Evolutionary conservation across 2,888 invertebrate genomes (phyloP).

Genomic region (Drosophila fungiperda): DNA sequence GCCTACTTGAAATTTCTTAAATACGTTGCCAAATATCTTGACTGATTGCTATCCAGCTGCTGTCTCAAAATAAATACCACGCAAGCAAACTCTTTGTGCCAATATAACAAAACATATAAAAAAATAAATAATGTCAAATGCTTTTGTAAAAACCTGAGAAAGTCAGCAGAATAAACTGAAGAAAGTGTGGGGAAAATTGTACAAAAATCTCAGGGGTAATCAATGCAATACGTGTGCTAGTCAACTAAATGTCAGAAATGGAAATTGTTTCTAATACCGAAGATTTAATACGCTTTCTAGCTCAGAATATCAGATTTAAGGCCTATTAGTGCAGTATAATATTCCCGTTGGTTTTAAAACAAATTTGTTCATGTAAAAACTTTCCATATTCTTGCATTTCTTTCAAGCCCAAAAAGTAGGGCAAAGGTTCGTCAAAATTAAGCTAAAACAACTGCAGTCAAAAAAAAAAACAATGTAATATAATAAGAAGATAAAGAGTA

Average conservation of each 20-base stretch:
- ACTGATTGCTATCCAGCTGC: neutral
- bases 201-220: conserved; percentile 37
- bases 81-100: conserved; percentile 21
- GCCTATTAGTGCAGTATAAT: neutral
- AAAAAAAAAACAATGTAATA: neutral
- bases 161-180: conserved; percentile 16
- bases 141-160: conserved; percentile 28
- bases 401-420: neutral
- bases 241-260: conserved; percentile 14
- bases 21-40: neutral
- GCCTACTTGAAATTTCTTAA: neutral
- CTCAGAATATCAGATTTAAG: neutral
- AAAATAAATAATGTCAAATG: conserved; percentile 38
- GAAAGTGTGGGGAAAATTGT: conserved; percentile 16
- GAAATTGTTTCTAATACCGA: too few species aligned
- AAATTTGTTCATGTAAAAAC: neutral
- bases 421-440: neutral
- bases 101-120: conserved; percentile 20
- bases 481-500: neutral
- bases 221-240: conserved; percentile 20
- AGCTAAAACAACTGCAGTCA: neutral
- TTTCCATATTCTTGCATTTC: neutral
- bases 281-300: conserved; percentile 1
- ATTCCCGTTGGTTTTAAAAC: neutral
- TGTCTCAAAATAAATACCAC: conserved; percentile 16